Evolutionary conservation across 2,113 vertebrate genomes (phyloP).

Genomic region (Gasterosteus aculeatus): DNA sequence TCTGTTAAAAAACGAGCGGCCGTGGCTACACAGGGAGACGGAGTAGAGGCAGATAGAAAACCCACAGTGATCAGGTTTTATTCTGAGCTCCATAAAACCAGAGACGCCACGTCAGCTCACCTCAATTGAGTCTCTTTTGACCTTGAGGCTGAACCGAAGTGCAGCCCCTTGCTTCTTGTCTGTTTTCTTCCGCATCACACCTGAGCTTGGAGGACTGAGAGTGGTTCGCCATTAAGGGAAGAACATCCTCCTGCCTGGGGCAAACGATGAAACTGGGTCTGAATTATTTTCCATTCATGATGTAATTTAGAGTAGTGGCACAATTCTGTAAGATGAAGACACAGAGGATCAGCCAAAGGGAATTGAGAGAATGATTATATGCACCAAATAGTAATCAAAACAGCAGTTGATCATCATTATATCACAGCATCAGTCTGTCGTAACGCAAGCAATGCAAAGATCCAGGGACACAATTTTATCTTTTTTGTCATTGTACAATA

Average conservation of each 20-base stretch:
- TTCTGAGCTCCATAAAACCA: slow-evolving; percentile 68
- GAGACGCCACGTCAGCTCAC: slow-evolving; percentile 16
- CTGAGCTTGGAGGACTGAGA: slow-evolving; percentile 1
- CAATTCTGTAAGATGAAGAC: neutral
- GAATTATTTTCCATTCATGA: neutral
- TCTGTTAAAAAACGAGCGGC: slow-evolving; percentile 69
- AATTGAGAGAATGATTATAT: neutral
- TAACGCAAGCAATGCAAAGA: neutral
- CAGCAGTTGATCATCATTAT: neutral
- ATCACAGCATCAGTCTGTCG: neutral
- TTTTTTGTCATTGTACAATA: neutral
- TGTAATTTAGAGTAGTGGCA: too few relatives aligned
- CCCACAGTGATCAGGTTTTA: slow-evolving; percentile 62
- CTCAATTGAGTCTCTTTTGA: slow-evolving; percentile 52
- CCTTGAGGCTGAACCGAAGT: slow-evolving; percentile 65
- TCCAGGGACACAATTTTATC: neutral
- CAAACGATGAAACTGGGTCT: neutral
- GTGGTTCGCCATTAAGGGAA: neutral
- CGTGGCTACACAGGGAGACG: slow-evolving; percentile 43
- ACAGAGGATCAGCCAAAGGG: too few relatives aligned
- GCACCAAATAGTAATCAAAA: neutral
- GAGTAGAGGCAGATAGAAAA: slow-evolving; percentile 41
- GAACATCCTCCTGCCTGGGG: neutral
- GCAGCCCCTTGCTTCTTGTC: neutral
- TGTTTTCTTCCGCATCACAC: slow-evolving; percentile 1